Conservation (phyloP, 2,797 vertebrate species). For the Micromesistius poutassou region DNA sequence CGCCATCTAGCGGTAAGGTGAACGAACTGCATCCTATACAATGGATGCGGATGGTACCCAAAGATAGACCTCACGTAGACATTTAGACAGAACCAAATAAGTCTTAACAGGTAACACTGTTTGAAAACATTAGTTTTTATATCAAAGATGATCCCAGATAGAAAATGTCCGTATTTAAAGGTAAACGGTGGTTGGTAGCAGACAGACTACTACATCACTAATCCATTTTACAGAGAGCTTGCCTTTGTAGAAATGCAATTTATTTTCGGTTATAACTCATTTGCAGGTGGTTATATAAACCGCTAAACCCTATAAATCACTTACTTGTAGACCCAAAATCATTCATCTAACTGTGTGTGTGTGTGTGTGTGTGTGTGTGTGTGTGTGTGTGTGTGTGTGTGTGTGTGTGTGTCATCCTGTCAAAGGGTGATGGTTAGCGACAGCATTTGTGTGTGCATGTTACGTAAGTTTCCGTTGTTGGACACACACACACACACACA, state of each 20-base stretch:
- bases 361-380: not conserved
- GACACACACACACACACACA: too few species aligned
- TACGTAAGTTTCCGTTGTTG: too few species aligned
- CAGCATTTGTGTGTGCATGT: too few species aligned
- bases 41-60: too few species aligned
- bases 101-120: too few species aligned
- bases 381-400: not conserved
- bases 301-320: not conserved
- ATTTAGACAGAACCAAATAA: not conserved
- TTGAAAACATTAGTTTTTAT: too few species aligned
- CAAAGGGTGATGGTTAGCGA: too few species aligned
- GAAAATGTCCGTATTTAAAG: too few species aligned
- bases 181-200: too few species aligned
- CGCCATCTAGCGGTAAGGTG: not conserved
- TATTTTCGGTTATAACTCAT: not conserved
- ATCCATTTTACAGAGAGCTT: not conserved
- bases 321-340: not conserved
- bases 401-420: not conserved
- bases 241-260: not conserved
- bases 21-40: not conserved
- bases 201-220: not conserved
- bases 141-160: too few species aligned
- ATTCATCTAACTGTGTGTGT: not conserved
- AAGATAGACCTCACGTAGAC: not conserved
- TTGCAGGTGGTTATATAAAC: not conserved